Base-by-base conservation (phyloP, 2,797 vertebrate genomes). In the Melopsittacus undulatus region DNA sequence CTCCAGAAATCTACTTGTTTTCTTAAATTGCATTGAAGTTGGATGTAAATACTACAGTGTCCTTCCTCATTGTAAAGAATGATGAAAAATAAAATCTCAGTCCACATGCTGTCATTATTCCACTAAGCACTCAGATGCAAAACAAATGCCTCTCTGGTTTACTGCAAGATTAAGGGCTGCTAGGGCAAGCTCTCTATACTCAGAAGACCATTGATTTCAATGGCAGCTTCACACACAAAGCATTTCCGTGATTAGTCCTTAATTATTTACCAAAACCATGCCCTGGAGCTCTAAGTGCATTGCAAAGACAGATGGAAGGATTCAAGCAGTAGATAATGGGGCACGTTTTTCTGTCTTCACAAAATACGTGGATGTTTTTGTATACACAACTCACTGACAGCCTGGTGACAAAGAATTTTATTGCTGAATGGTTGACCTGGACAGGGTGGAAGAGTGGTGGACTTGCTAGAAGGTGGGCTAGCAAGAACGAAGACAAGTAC, bases 211-310 rank as follows among this genome's bases (percentile, higher is more conserved):
- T 67, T 1, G 6, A 82, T 96, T 92, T 90, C 83, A 61, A 38
- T 57, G 75, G 83, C 93, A 94, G 43, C 49, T 92, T 68, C 54
- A 42, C 34, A 91, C 23, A 92, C 20, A 87, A 84, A 77, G 14
- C 26, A 77, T 87, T 92, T 82, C 81, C 64, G 94, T 61, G 70
- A 87, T 89, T 89, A 94, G 59, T 26, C 36, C 32, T 96, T 94
- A 95, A 92, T 96, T 94, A 90, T 93, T 92, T 94, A 92, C 63
- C 88, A 95, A 92, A 95, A 87, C n/a, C 66, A 52, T 70, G 20
- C 63, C 90, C 81, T 89, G 52, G 74, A 95, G 86, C 54, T 74
- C 54, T 89, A 42, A 88, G 36, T 56, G 23, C 27, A 48, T 80
- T 73, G 61, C 43, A 93, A 82, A 94, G 78, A 95, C 67, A 89